phyloP scores from a whole-genome alignment of 2,797 vertebrate species.

The Enteromius argenteus region DNA sequence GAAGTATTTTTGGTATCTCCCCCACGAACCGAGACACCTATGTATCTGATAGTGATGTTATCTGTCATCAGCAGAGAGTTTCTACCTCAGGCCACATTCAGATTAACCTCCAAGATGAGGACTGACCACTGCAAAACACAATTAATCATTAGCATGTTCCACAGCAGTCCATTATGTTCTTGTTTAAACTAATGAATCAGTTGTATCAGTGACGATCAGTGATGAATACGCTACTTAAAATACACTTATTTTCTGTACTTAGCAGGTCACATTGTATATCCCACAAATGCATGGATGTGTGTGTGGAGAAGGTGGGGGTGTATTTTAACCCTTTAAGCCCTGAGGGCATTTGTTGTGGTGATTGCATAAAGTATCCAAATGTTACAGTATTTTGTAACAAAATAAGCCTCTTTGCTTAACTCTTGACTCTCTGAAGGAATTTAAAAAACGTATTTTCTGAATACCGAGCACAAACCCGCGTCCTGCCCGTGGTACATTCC shows the following conservation, averaged over 20 bases:
- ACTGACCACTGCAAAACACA: not conserved
- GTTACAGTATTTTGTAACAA: too few species aligned
- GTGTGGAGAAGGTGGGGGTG: too few species aligned
- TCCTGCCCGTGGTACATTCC: too few species aligned
- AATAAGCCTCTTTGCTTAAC: too few species aligned
- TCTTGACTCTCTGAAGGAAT: too few species aligned
- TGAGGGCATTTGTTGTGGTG: too few species aligned
- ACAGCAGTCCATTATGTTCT: not conserved
- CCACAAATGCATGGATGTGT: not conserved
- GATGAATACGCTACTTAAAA: slow-evolving; percentile 1
- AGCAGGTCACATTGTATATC: not conserved
- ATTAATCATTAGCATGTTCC: not conserved
- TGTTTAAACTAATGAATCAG: slow-evolving; percentile 29
- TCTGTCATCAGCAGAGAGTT: slow-evolving; percentile 13
- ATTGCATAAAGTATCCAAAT: too few species aligned
- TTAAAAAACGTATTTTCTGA: too few species aligned
- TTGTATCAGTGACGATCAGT: not conserved
- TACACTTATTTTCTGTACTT: not conserved
- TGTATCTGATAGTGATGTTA: slow-evolving; percentile 26
- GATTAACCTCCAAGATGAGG: not conserved
- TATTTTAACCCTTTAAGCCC: not conserved
- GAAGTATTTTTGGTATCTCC: slow-evolving; percentile 1
- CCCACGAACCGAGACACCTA: not conserved
- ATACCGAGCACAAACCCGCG: too few species aligned
- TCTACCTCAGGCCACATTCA: slow-evolving; percentile 10